These are phyloP conservation scores for Chloropsis hardwickii DNA, from an alignment of 2,113 vertebrate genomes.

Conservation along the genomic window DNA sequence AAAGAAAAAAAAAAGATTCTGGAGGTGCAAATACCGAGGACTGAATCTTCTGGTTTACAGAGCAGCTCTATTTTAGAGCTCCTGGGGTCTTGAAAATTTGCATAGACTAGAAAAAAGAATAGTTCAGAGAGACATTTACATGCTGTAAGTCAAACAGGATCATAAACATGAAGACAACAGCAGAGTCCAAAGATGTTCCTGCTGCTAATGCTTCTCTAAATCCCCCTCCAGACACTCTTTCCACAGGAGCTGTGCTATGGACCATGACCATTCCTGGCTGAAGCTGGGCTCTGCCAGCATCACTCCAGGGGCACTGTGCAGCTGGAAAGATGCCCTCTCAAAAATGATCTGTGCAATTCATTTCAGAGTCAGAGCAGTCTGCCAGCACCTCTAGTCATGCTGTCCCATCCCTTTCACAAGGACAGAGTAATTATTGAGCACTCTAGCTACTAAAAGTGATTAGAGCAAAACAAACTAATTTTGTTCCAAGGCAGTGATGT, in stretches of 20 bases:
- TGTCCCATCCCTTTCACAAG: background rate
- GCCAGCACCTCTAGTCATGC: background rate
- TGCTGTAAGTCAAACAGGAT: background rate
- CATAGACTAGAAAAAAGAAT: background rate
- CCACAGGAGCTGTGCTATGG: background rate
- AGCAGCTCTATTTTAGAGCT: background rate
- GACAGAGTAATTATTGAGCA: constrained; percentile 10
- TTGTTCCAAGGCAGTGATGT: background rate
- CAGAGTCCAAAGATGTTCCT: background rate
- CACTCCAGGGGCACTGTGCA: background rate
- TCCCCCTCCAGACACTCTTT: background rate
- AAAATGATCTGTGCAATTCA: background rate
- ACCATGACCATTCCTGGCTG: background rate
- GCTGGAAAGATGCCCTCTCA: background rate
- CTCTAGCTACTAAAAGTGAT: constrained; percentile 1
- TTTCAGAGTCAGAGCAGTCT: background rate
- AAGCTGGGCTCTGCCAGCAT: background rate
- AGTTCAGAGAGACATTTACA: background rate
- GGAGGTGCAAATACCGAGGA: background rate
- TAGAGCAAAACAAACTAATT: constrained; percentile 34
- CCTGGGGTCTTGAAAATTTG: background rate
- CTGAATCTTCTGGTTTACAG: background rate
- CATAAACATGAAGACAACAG: background rate
- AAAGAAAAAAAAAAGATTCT: background rate
- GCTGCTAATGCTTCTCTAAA: background rate